phyloP scores from a whole-genome alignment of 2,888 invertebrate species.

The Synanthedon vespiformis region DNA sequence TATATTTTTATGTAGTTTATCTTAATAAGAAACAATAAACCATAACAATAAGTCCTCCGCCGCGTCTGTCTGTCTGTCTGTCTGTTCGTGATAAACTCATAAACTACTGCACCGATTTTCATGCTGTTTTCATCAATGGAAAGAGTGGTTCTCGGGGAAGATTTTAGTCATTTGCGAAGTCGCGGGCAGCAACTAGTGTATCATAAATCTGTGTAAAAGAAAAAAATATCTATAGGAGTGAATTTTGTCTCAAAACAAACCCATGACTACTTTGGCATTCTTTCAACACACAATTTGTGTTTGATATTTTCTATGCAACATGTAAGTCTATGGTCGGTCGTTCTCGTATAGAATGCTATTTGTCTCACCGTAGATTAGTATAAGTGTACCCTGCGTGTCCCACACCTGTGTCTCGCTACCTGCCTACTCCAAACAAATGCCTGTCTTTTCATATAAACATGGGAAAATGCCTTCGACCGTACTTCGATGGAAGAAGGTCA shows the following conservation, averaged over 20 bases:
- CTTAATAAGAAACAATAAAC: no score
- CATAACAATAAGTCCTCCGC: no score
- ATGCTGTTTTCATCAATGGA: no score
- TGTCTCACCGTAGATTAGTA: constrained; percentile 57
- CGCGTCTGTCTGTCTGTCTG: no score
- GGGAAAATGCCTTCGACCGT: background rate
- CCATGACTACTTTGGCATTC: background rate
- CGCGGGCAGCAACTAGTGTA: no score
- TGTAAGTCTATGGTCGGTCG: constrained; percentile 15
- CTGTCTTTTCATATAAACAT: background rate
- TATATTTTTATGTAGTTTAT: background rate
- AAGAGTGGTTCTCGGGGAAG: no score
- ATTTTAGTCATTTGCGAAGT: no score
- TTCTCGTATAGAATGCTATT: constrained; percentile 36
- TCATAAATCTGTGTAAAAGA: no score
- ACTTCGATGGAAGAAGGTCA: background rate
- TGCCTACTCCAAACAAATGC: background rate
- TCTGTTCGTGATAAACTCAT: no score
- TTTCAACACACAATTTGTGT: background rate
- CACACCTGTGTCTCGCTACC: constrained; percentile 31
- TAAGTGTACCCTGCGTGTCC: constrained; percentile 32
- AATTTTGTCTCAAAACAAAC: background rate
- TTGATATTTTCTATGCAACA: background rate
- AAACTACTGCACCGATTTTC: no score
- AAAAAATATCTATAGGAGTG: no score